phyloP scores from a whole-genome alignment of 2,888 invertebrate species.

The Theretra japonica region DNA sequence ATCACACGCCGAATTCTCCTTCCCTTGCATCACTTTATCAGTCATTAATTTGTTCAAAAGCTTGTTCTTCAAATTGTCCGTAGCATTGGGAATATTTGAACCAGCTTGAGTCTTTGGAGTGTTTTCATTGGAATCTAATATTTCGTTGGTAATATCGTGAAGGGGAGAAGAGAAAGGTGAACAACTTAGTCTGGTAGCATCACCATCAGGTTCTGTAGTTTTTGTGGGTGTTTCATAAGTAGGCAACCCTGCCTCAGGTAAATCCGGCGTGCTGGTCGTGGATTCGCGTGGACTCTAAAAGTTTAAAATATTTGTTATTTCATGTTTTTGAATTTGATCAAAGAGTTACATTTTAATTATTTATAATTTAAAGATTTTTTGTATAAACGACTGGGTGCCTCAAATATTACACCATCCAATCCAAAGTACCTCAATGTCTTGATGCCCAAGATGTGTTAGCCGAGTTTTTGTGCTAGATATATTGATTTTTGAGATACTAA shows the following conservation, averaged over 20 bases:
- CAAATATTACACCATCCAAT: no score
- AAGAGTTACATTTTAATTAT: no score
- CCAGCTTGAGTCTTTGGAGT: conserved; percentile 32
- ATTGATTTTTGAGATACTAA: no score
- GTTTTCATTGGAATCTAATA: conserved; percentile 29
- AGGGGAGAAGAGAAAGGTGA: conserved; percentile 71
- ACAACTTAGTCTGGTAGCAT: conserved; percentile 60
- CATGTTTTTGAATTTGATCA: no score
- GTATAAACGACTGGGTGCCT: no score
- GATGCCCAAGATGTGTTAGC: no score
- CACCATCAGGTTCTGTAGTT: conserved; percentile 37
- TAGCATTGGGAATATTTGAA: conserved; percentile 16
- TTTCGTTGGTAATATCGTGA: conserved; percentile 57
- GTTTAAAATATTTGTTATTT: neutral
- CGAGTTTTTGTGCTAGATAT: no score
- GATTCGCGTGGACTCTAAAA: conserved; percentile 55
- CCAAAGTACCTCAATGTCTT: no score
- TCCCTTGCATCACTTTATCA: conserved; percentile 29
- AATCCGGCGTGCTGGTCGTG: neutral
- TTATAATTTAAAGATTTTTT: no score
- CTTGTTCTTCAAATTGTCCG: conserved; percentile 7
- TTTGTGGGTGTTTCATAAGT: conserved; percentile 42
- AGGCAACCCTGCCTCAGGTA: conserved; percentile 21
- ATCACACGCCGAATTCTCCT: conserved; percentile 54
- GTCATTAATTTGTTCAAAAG: conserved; percentile 33